Evolutionary conservation across 1,140 invertebrate genomes (phyloP).

Genomic region (Tyrophagus putrescentiae): DNA sequence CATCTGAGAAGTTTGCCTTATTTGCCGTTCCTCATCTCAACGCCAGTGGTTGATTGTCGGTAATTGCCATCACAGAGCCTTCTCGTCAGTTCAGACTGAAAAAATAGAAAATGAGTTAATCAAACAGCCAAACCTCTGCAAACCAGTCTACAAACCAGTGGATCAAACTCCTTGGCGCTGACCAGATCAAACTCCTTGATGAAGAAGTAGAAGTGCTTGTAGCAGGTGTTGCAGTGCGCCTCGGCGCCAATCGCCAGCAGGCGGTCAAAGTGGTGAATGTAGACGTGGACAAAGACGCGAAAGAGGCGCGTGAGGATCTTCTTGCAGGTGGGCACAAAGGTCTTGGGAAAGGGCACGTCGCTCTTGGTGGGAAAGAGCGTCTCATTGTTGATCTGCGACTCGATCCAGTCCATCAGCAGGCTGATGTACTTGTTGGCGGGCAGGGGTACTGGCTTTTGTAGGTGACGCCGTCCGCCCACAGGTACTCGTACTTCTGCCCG

Average conservation of each 20-base stretch:
- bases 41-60: neutral
- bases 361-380: constrained; percentile 59
- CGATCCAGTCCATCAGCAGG: constrained; percentile 85
- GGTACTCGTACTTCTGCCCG: constrained; percentile 67
- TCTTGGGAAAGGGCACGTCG: constrained; percentile 75
- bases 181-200: constrained; percentile 74
- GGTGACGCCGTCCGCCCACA: constrained; percentile 71
- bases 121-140: neutral
- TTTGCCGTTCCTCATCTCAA: too few relatives aligned
- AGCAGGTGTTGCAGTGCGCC: constrained; percentile 88
- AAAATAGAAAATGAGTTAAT: neutral
- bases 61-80: constrained; percentile 19
- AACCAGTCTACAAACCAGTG: constrained; percentile 43
- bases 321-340: constrained; percentile 59
- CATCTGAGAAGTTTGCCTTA: too few relatives aligned
- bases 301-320: constrained; percentile 83
- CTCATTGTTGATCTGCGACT: constrained; percentile 83
- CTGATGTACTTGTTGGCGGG: constrained; percentile 74
- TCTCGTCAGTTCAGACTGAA: constrained; percentile 24
- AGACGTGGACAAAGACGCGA: constrained; percentile 88
- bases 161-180: constrained; percentile 69
- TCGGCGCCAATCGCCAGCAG: constrained; percentile 75
- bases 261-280: constrained; percentile 88
- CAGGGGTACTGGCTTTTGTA: constrained; percentile 77
- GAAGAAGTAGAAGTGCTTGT: constrained; percentile 94